phyloP scores from a whole-genome alignment of 2,888 invertebrate genomes.

The Drosophila paramelanica region DNA sequence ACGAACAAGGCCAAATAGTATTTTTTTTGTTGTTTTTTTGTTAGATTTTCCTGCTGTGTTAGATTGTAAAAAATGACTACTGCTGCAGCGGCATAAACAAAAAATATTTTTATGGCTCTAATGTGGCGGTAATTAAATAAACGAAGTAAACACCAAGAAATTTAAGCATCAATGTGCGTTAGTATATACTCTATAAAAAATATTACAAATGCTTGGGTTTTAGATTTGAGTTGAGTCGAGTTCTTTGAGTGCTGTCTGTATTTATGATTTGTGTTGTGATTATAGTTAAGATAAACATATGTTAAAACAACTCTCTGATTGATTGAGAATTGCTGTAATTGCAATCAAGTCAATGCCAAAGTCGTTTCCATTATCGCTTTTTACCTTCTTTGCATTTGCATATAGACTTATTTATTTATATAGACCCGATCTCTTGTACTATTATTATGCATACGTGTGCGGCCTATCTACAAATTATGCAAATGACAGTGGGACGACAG shows the following conservation, averaged over 20 bases:
- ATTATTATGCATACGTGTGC: conserved; percentile 54
- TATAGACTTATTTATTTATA: conserved; percentile 49
- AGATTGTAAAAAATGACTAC: conserved; percentile 9
- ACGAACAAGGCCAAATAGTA: conserved; percentile 16
- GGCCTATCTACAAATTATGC: conserved; percentile 73
- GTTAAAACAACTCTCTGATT: conserved; percentile 14
- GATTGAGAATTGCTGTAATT: conserved; percentile 64
- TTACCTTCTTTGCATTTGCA: conserved; percentile 35
- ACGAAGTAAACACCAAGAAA: conserved; percentile 33
- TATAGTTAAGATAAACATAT: conserved; percentile 19
- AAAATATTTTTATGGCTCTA: conserved; percentile 4
- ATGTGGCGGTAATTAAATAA: conserved; percentile 43
- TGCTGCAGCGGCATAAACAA: conserved; percentile 12
- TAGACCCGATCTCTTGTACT: conserved; percentile 46
- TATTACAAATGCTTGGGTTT: not conserved
- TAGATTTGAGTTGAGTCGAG: not conserved
- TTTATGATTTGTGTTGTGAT: conserved; percentile 14
- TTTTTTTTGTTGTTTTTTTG: not conserved
- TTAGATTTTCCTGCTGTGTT: conserved; percentile 28
- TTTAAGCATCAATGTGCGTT: not conserved
- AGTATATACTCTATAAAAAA: not conserved
- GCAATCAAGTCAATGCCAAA: conserved; percentile 70
- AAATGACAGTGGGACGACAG: conserved; percentile 69
- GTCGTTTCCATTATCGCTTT: conserved; percentile 59
- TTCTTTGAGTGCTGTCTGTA: conserved; percentile 10